Evolutionary conservation across 2,797 vertebrate species (phyloP), one percentile per base, ranked within the genome.

Genomic region (Clangula hyemalis): DNA sequence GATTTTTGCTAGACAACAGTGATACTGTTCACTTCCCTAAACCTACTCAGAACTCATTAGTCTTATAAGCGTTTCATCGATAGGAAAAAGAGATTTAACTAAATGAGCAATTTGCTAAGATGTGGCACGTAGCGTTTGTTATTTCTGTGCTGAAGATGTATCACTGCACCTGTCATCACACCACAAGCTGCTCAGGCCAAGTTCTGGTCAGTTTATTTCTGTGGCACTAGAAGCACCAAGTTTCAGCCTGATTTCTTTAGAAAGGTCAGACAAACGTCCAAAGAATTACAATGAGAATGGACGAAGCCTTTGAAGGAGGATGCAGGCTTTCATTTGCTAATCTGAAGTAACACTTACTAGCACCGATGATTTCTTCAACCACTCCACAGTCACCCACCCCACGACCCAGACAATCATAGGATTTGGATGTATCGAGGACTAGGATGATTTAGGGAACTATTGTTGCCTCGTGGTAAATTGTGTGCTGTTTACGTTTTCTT

Each of bases 271-370:
- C 41, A 93, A 95, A 89, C 12, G 14, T 79, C 93, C 81, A 70
- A 62, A 87, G 88, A 93, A 89, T 94, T 93, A 84, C 61, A 95
- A 93, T 79, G 92, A 89, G 83, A 93, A 91, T 65, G 45, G 62
- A 94, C 79, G 64, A 92, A 66, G 80, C 68, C 70, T 83, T 75
- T 87, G 95, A 95, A 96, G 53, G 70, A 94, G 20, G 51, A 36
- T 3, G 61, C 68, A 69, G 85, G 74, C 91, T 87, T 96, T 93
- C 90, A 94, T 92, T 97, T 78, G 72, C 93, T 95, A 94, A 94
- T 97, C 80, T 92, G 54, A 84, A 92, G 60, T 64, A 95, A 85
- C 66, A 95, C 87, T 93, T 96, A 91, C 43, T 94, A 95, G 94
- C 85, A 89, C 72, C 30, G 74, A 94, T 54, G 87, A 93, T 93